These are phyloP conservation scores for Spinus pinus DNA, from an alignment of 2,797 vertebrate genomes.

Conservation along the genomic window DNA sequence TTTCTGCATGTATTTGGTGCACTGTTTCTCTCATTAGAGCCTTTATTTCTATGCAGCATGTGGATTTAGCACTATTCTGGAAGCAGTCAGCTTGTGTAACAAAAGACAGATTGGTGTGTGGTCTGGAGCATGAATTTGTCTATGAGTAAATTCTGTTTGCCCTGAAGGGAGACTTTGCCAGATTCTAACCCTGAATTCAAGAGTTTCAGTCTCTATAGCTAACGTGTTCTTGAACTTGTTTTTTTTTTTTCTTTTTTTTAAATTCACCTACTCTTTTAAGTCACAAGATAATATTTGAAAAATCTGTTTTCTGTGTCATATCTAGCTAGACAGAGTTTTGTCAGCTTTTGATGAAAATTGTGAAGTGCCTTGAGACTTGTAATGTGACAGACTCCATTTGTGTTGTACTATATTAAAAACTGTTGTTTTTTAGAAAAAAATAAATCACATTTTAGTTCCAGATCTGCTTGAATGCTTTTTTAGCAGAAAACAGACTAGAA, in stretches of 20 bases:
- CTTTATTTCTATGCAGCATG: neutral
- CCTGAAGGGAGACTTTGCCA: neutral
- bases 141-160: neutral
- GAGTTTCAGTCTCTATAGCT: neutral
- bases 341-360: constrained; percentile 29
- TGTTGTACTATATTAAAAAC: constrained; percentile 24
- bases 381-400: constrained; percentile 47
- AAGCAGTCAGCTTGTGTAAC: neutral
- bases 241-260: neutral
- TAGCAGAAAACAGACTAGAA: constrained; percentile 1
- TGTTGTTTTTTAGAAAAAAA: neutral
- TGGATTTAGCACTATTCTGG: neutral
- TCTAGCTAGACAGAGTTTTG: neutral
- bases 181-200: neutral
- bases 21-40: neutral
- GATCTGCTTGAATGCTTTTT: constrained; percentile 17
- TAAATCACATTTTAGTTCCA: neutral
- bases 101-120: neutral
- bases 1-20: neutral
- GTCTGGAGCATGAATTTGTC: neutral
- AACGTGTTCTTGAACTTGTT: neutral
- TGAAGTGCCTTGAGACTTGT: neutral
- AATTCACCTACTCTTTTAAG: neutral
- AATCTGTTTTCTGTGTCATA: constrained; percentile 8
- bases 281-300: neutral